Evolutionary conservation across 2,113 vertebrate genomes (phyloP), one percentile per base, ranked within the genome.

Genomic region (Sitta europaea): DNA sequence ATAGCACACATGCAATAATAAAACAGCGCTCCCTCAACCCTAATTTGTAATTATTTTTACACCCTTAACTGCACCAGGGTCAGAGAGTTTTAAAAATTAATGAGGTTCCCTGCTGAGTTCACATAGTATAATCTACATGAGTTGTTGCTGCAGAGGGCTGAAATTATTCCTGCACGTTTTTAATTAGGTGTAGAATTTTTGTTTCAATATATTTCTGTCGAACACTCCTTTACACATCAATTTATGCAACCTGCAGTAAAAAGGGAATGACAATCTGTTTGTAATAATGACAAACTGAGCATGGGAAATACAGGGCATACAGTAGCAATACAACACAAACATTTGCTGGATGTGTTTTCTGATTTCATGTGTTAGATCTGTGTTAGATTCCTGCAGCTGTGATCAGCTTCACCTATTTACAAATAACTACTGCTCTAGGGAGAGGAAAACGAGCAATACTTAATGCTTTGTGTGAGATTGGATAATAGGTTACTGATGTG

Each of bases 21-120:
- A 97, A 97, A 88, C 59, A 90, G 93, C 95, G 95, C 87, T 97
- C 97, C 94, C 94, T 97, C 95, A 96, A 97, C 96, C 94, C 97
- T 98, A 97, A 97, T 98, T 98, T 97, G 96, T 98, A 97, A 98
- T 98, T 98, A 97, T 98, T 98, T 98, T 97, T 98, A 97, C 92
- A 96, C 97, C 93, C 97, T 97, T 96, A 97, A 97, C 97, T 96
- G 96, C 96, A 96, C 82, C 68, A 79, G 96, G 98, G 98, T 98
- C 98, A 98, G 96, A 96, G 97, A 97, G 96, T 98, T 98, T 98
- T 97, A 98, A 98, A 98, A 98, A 98, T 98, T 98, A 98, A 98
- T 98, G 98, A 98, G 97, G 89, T 97, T 98, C 95, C 97, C 97
- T 92, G 91, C 97, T 95, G 97, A 97, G 97, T 97, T 98, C 97